phyloP scores from a whole-genome alignment of 1,140 invertebrate genomes.

The Aplysia californica region DNA sequence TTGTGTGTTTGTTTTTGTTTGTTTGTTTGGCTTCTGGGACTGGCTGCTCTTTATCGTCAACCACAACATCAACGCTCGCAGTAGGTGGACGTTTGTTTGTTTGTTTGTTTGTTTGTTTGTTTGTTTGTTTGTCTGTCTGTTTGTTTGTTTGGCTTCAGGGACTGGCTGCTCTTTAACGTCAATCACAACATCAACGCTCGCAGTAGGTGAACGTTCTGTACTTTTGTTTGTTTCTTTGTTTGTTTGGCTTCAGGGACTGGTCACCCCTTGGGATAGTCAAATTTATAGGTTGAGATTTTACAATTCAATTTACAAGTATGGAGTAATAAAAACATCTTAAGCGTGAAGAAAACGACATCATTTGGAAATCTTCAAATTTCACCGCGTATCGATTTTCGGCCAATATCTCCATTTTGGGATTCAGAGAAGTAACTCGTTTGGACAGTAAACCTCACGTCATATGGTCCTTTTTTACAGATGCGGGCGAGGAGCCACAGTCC shows the following conservation, averaged over 20 bases:
- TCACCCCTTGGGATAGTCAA: constrained; percentile 68
- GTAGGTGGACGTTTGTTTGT: constrained; percentile 27
- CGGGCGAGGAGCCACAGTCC: constrained; percentile 37
- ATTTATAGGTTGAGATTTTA: too few relatives aligned
- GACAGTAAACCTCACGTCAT: too few relatives aligned
- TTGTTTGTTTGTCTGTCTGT: constrained; percentile 29
- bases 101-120: too few relatives aligned
- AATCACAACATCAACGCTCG: constrained; percentile 11
- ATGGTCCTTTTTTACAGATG: constrained; percentile 42
- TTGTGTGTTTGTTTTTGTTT: too few relatives aligned
- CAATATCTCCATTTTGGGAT: too few relatives aligned
- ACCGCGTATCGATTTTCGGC: too few relatives aligned
- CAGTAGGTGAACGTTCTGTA: constrained; percentile 5
- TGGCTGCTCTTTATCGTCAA: constrained; percentile 72
- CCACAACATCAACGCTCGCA: constrained; percentile 11
- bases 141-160: constrained; percentile 70
- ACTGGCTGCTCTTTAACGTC: constrained; percentile 72
- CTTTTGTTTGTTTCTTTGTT: too few relatives aligned
- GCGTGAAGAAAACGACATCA: too few relatives aligned
- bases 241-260: constrained; percentile 79
- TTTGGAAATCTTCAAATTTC: too few relatives aligned
- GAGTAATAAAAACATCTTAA: too few relatives aligned
- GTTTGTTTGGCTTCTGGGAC: constrained; percentile 75
- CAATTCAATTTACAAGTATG: too few relatives aligned
- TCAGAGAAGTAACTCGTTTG: too few relatives aligned